Evolutionary conservation across 2,888 invertebrate genomes (phyloP).

Genomic region (Tetramorium bicarinatum): DNA sequence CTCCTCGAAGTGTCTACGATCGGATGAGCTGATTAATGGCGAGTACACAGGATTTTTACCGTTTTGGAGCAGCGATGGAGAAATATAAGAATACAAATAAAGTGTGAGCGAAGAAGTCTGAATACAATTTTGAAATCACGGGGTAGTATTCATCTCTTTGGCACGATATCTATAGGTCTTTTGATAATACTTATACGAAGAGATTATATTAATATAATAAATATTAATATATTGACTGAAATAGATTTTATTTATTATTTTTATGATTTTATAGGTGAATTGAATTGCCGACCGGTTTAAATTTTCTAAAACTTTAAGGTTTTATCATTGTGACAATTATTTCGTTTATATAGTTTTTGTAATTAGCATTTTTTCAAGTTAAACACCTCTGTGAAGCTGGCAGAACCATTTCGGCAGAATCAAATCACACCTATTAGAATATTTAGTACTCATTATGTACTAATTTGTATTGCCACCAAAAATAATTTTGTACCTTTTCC

Average conservation of each 20-base stretch:
- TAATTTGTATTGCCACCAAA: no score
- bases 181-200: neutral
- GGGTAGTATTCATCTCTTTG: neutral
- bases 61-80: slow-evolving; percentile 5
- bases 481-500: no score
- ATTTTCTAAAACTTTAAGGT: neutral
- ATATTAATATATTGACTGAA: neutral
- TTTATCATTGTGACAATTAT: neutral
- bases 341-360: neutral
- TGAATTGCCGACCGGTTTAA: neutral
- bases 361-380: neutral
- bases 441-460: no score
- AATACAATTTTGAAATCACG: neutral
- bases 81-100: slow-evolving; percentile 14
- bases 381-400: neutral
- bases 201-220: neutral
- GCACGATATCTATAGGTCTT: neutral
- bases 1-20: slow-evolving; percentile 27
- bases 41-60: slow-evolving; percentile 9
- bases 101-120: neutral
- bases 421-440: no score
- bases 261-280: neutral
- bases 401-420: no score
- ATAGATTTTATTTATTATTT: neutral
- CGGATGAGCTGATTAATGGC: slow-evolving; percentile 43